phyloP scores from a whole-genome alignment of 1,140 invertebrate species.

The Leptinotarsa texana region DNA sequence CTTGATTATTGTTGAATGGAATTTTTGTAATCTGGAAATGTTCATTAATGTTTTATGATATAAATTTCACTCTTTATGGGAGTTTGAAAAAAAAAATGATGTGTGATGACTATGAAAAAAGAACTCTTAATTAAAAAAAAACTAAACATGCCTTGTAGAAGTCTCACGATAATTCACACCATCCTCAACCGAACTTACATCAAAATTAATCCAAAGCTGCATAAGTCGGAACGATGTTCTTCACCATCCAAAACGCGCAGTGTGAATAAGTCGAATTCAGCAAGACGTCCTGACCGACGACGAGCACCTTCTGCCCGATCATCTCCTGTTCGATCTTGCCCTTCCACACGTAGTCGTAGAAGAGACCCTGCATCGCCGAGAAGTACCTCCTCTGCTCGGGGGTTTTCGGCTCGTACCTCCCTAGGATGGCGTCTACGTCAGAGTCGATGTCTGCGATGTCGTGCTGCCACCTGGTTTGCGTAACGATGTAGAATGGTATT shows the following conservation, averaged over 20 bases:
- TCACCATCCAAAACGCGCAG: slow-evolving; percentile 75
- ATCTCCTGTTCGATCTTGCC: slow-evolving; percentile 65
- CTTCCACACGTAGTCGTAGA: slow-evolving; percentile 79
- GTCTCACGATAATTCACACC: slow-evolving; percentile 1
- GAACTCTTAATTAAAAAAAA: not conserved
- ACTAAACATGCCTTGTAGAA: not conserved
- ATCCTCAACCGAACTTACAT: not conserved
- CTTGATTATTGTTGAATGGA: too few relatives aligned
- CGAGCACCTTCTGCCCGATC: slow-evolving; percentile 60
- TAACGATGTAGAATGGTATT: slow-evolving; percentile 75
- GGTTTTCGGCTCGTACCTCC: slow-evolving; percentile 70
- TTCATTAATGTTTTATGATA: too few relatives aligned
- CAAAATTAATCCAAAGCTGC: slow-evolving; percentile 63
- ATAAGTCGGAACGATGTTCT: slow-evolving; percentile 73
- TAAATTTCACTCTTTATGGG: too few relatives aligned
- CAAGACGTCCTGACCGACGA: slow-evolving; percentile 70
- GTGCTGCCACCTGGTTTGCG: slow-evolving; percentile 61
- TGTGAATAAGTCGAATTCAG: slow-evolving; percentile 66
- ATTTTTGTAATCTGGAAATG: too few relatives aligned
- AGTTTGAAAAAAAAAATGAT: too few relatives aligned
- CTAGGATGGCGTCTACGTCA: slow-evolving; percentile 78
- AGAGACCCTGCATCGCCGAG: slow-evolving; percentile 77
- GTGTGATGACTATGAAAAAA: not conserved
- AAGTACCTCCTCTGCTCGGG: slow-evolving; percentile 74
- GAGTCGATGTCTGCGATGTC: slow-evolving; percentile 66